Conservation (phyloP, 2,888 invertebrate species). For the Poecilus cupreus region DNA sequence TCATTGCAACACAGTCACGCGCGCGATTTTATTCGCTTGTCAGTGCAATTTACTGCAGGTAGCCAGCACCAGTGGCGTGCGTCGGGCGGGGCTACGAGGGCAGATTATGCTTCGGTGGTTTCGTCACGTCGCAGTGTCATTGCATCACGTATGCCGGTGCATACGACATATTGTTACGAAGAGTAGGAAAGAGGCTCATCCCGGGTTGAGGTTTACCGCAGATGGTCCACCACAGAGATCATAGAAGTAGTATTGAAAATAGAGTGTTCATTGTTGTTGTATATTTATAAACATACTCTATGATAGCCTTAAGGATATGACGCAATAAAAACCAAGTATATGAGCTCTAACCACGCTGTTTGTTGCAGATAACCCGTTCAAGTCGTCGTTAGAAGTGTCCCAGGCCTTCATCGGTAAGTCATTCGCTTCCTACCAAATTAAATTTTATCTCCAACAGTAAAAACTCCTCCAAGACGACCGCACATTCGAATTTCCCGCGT, state of each 20-base stretch:
- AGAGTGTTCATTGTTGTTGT: no score
- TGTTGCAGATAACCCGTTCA: slow-evolving; percentile 39
- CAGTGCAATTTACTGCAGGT: slow-evolving; percentile 57
- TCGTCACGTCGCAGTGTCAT: slow-evolving; percentile 66
- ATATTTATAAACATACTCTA: no score
- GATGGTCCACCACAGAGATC: no score
- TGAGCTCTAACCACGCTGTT: neutral
- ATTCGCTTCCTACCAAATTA: slow-evolving; percentile 19
- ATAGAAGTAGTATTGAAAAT: no score
- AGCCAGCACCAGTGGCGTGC: slow-evolving; percentile 1
- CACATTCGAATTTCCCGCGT: slow-evolving; percentile 40
- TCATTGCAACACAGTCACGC: slow-evolving; percentile 42
- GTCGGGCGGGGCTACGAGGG: neutral
- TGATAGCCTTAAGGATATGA: no score
- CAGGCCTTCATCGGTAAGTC: slow-evolving; percentile 34
- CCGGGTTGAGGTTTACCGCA: neutral
- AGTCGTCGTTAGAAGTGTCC: neutral
- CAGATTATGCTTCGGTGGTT: slow-evolving; percentile 62
- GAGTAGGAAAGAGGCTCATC: neutral
- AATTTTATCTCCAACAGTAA: slow-evolving; percentile 41
- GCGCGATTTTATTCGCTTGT: slow-evolving; percentile 52
- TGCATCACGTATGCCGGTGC: slow-evolving; percentile 65
- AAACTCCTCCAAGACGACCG: neutral
- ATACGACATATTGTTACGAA: slow-evolving; percentile 41
- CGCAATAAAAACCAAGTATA: neutral